Evolutionary conservation across 2,797 vertebrate genomes (phyloP).

Genomic region (Sternotherus odoratus): DNA sequence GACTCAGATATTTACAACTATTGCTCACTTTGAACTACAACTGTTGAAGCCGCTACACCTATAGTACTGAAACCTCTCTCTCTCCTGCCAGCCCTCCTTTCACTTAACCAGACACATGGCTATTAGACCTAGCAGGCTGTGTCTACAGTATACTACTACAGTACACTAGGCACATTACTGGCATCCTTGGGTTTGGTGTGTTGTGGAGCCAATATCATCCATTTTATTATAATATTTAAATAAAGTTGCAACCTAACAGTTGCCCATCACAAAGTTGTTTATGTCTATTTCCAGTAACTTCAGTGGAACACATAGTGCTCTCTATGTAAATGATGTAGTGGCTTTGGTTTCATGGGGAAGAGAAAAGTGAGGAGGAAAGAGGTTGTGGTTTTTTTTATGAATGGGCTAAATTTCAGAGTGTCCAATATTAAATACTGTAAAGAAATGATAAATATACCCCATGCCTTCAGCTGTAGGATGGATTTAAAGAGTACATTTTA

Average conservation of each 20-base stretch:
- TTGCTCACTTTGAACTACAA: no score
- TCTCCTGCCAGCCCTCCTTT: neutral
- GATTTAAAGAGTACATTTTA: neutral
- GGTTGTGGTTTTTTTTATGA: neutral
- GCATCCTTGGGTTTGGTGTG: neutral
- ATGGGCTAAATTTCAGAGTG: neutral
- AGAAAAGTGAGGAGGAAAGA: neutral
- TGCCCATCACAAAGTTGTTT: neutral
- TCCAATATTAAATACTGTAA: neutral
- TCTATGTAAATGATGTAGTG: neutral
- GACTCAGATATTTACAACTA: no score
- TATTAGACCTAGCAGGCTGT: neutral
- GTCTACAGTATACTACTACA: no score
- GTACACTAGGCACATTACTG: neutral
- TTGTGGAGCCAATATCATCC: no score
- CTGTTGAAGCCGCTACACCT: no score
- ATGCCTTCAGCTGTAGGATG: neutral
- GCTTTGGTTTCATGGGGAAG: neutral
- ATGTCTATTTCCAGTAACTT: neutral
- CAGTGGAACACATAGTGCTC: neutral
- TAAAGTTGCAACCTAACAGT: neutral
- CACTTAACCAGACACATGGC: no score
- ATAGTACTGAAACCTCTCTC: neutral
- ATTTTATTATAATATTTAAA: neutral
- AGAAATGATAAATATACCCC: neutral